These are phyloP conservation scores for Rhodeus uyekii DNA, from an alignment of 2,797 vertebrate species.

Conservation along the genomic window DNA sequence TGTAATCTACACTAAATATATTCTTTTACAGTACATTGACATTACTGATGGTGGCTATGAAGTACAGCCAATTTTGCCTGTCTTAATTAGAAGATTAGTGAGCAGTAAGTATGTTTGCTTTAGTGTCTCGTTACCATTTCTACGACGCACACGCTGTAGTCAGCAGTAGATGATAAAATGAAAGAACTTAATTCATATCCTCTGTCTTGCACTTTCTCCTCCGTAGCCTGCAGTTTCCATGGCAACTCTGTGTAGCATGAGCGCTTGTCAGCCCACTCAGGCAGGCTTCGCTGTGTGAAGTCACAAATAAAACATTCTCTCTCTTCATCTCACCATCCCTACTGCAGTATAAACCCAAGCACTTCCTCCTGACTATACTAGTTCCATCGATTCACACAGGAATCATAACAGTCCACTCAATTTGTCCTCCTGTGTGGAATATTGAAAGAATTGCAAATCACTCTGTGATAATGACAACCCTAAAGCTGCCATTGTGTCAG, in stretches of 20 bases:
- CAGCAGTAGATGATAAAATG: constrained; percentile 58
- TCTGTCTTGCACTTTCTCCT: constrained; percentile 66
- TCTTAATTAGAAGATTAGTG: constrained; percentile 18
- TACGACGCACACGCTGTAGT: constrained; percentile 33
- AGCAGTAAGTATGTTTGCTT: constrained; percentile 31
- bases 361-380: constrained; percentile 50
- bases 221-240: constrained; percentile 78
- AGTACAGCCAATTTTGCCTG: background rate
- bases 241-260: constrained; percentile 77
- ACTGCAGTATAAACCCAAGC: constrained; percentile 54
- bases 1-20: constrained; percentile 15
- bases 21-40: background rate
- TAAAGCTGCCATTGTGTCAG: no score
- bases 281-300: constrained; percentile 61
- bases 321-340: constrained; percentile 47
- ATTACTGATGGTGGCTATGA: constrained; percentile 12
- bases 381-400: constrained; percentile 40
- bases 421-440: constrained; percentile 16
- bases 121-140: constrained; percentile 49
- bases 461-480: constrained; percentile 1
- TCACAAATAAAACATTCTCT: constrained; percentile 63
- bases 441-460: background rate
- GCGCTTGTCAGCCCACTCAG: constrained; percentile 78
- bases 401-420: constrained; percentile 23
- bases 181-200: constrained; percentile 63